Percentiles rank a stretch among this genome's conserved stretches.
These are phyloP conservation scores for Bombus huntii DNA, from an alignment of 1,140 invertebrate genomes.

Conservation along the genomic window DNA sequence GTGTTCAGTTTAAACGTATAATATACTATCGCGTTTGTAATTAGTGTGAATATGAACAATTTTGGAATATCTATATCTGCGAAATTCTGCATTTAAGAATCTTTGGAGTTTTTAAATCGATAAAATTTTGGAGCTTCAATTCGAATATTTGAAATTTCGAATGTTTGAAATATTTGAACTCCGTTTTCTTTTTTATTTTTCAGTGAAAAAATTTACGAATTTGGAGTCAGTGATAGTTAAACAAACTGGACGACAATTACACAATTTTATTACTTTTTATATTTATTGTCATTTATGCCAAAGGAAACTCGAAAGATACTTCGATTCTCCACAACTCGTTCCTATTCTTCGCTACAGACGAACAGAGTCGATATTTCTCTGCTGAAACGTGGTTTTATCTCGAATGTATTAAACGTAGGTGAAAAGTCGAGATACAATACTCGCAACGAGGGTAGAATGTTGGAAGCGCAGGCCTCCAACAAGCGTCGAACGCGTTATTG, in stretches of 20 bases:
- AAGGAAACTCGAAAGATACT: too few relatives aligned
- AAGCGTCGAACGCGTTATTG: conserved; percentile 28
- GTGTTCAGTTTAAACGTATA: background rate
- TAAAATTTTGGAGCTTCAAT: background rate
- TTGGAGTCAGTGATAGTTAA: too few relatives aligned
- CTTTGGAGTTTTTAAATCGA: background rate
- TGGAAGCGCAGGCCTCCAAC: background rate
- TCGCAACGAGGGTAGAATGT: background rate
- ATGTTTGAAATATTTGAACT: background rate
- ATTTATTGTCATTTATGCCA: too few relatives aligned
- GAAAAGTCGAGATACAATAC: background rate
- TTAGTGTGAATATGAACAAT: too few relatives aligned
- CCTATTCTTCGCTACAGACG: too few relatives aligned
- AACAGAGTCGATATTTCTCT: background rate
- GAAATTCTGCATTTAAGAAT: background rate
- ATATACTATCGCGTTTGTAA: too few relatives aligned
- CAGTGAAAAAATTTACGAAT: too few relatives aligned
- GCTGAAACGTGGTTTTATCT: background rate
- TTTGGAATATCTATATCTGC: too few relatives aligned
- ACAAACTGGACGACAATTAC: too few relatives aligned
- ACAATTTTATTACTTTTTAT: too few relatives aligned
- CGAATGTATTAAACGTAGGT: background rate
- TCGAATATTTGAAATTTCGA: too few relatives aligned
- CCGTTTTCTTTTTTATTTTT: background rate
- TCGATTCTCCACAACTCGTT: too few relatives aligned